Base-by-base conservation (phyloP, 2,797 vertebrate species). In the Gadopsis marmoratus region DNA sequence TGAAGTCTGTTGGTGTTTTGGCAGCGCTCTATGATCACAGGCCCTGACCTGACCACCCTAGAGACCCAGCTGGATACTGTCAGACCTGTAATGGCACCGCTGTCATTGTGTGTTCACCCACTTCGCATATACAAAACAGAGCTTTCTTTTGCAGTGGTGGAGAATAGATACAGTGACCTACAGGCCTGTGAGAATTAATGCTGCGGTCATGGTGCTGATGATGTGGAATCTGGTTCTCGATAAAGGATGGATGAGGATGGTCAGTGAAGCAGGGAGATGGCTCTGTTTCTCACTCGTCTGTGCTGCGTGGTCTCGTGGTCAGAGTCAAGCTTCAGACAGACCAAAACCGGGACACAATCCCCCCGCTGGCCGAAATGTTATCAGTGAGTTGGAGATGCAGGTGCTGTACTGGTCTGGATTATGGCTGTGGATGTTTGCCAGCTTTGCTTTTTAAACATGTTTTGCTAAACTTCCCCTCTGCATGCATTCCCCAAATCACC, bases 1-100 rank as follows among this genome's bases (percentile, higher is more conserved):
- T 80, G 60, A 81, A 26, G 72, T 81, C 64, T 81, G 66, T 79
- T 76, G 59, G 60, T 82, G 74, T 88, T 89, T 80, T 76, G 56
- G 60, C 76, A 58, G 59, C 1, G 51, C 71, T 81, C 53, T 59
- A 21, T 83, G 84, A 86, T 90, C 81, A 84, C 64, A 78, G 67
- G 85, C 54, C 78, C 68, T 84, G 87, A 83, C 79, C 83, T 79
- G 90, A 90, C 86, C 88, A 89, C 89, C 86, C 79, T 31, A 50
- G 86, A 87, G 83, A 82, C 78, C 88, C 90, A 86, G 85, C 92
- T 94, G 91, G 84, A 84, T 77, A 78, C 83, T 65, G 71, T 94
- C 92, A 93, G 86, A 78, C 65, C 64, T 81, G 75, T 82, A 85
- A 85, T 53, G 81, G 72, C 70, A 71, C 54, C 11, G 31, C 81